Percentiles rank a stretch among this genome's conserved stretches.
Conservation (phyloP, 1,140 invertebrate species). For the Panagrolaimus sp. region DNA sequence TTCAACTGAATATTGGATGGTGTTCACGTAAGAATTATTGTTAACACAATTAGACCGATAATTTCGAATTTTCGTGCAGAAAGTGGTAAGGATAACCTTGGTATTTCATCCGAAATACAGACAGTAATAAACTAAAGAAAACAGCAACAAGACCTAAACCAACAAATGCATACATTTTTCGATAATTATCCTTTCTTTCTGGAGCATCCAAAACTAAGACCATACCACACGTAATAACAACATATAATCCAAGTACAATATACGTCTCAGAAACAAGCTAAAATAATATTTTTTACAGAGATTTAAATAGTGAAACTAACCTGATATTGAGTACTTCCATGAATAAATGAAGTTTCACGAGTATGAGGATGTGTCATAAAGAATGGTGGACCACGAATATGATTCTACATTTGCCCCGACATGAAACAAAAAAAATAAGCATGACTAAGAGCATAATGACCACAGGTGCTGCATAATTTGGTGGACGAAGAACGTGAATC, state of each 20-base stretch:
- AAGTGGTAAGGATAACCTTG: conserved; percentile 93
- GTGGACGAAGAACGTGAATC: conserved; percentile 78
- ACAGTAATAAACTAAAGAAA: conserved; percentile 92
- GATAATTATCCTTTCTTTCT: conserved; percentile 68
- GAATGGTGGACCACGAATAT: conserved; percentile 92
- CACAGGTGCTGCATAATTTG: conserved; percentile 91
- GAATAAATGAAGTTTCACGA: conserved; percentile 62
- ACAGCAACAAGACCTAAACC: conserved; percentile 82
- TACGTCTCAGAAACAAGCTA: conserved; percentile 97
- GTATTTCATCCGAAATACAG: conserved; percentile 92
- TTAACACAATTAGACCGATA: too few species aligned
- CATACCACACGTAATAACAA: conserved; percentile 84
- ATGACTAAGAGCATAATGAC: conserved; percentile 78
- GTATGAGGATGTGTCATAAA: conserved; percentile 57
- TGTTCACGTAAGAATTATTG: too few species aligned
- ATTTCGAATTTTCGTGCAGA: too few species aligned
- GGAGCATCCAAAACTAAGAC: conserved; percentile 89
- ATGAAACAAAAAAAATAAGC: conserved; percentile 90
- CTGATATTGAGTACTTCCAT: conserved; percentile 64
- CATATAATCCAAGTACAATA: conserved; percentile 88
- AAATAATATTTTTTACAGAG: conserved; percentile 52
- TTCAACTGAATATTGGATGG: too few species aligned
- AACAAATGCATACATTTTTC: conserved; percentile 76
- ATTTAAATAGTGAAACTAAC: too few species aligned
- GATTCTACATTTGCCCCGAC: conserved; percentile 99